phyloP scores from a whole-genome alignment of 2,888 invertebrate species.

The Celastrina argiolus region DNA sequence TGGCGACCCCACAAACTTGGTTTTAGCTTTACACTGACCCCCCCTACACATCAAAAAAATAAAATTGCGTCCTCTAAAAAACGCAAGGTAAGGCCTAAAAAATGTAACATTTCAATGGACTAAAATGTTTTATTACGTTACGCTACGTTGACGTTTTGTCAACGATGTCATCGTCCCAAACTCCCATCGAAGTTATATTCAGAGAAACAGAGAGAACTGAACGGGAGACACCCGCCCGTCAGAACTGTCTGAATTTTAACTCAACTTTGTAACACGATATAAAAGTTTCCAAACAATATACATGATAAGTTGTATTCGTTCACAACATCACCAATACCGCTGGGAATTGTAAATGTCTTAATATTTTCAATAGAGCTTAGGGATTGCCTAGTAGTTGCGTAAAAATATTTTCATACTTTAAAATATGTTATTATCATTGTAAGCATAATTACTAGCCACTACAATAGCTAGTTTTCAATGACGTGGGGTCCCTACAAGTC shows the following conservation, averaged over 20 bases:
- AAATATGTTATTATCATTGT: no score
- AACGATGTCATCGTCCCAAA: neutral
- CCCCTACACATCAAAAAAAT: no score
- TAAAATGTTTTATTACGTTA: neutral
- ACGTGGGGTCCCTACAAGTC: no score
- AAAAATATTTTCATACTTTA: no score
- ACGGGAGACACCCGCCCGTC: constrained; percentile 6
- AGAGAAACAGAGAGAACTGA: neutral
- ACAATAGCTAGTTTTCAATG: no score
- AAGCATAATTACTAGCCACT: no score
- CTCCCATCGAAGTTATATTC: neutral
- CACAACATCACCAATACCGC: neutral
- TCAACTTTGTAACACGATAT: constrained; percentile 4
- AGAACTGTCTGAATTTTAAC: constrained; percentile 14
- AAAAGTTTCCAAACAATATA: constrained; percentile 15
- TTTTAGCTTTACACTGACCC: no score
- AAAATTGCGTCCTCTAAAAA: no score
- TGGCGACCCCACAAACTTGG: no score
- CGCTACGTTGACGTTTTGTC: neutral
- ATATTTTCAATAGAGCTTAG: neutral
- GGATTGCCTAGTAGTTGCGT: no score
- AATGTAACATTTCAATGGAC: no score
- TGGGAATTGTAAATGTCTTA: neutral
- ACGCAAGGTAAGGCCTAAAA: no score
- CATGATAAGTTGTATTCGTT: constrained; percentile 7